A percentile compares a stretch with the other conserved stretches of the same genome.
phyloP scores from a whole-genome alignment of 2,113 vertebrate genomes.

The Daphoenositta chrysoptera region DNA sequence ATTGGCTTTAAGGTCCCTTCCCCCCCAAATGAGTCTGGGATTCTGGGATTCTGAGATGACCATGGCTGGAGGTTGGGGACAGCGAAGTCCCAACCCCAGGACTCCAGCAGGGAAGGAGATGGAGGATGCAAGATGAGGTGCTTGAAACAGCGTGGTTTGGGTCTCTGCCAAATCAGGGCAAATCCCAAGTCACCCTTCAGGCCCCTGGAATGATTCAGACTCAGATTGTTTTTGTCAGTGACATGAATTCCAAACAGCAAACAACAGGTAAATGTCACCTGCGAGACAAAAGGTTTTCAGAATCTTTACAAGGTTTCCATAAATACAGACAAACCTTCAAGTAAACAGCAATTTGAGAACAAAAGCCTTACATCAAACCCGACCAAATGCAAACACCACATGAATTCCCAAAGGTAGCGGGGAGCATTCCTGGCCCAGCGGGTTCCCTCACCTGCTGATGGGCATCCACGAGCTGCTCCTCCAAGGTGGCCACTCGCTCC shows the following conservation, averaged over 20 bases:
- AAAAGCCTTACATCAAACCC: neutral
- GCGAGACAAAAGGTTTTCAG: neutral
- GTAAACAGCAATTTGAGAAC: neutral
- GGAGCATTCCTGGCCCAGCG: neutral
- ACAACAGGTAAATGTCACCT: neutral
- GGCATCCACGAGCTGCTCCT: conserved; percentile 85
- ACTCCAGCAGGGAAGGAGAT: neutral
- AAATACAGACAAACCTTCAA: neutral
- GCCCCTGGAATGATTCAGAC: neutral
- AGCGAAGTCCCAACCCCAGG: rapidly evolving
- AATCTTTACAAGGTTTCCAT: neutral
- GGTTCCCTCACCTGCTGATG: conserved; percentile 83
- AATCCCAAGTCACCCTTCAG: neutral
- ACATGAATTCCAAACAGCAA: neutral
- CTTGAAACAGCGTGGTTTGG: neutral
- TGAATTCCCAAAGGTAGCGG: rapidly evolving
- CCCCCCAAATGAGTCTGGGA: neutral
- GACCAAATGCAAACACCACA: neutral
- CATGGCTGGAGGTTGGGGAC: neutral
- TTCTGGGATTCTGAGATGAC: neutral
- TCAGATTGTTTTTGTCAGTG: neutral
- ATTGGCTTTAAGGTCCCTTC: neutral
- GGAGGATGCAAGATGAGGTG: neutral
- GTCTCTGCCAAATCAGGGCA: neutral
- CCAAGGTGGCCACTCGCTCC: conserved; percentile 88